Percentiles rank a stretch among this genome's conserved stretches.
Evolutionary conservation across 2,888 invertebrate species (phyloP).

Genomic region (Didymodactylos carnosus): DNA sequence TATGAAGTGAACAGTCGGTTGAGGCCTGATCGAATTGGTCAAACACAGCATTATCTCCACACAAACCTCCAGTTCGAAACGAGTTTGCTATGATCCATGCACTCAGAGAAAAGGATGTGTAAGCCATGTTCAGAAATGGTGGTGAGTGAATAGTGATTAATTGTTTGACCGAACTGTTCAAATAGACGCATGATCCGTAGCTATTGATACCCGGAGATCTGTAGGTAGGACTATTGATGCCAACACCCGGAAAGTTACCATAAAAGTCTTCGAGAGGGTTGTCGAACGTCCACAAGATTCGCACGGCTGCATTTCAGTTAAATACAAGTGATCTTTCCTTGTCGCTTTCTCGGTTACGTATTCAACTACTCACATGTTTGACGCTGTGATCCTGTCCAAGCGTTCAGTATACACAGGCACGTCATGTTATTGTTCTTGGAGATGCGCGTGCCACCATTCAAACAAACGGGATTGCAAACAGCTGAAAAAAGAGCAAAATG

Average conservation of each 20-base stretch:
- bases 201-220: neutral
- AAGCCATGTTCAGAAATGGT: neutral
- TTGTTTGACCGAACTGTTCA: neutral
- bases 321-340: neutral
- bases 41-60: neutral
- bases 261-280: neutral
- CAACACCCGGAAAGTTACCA: neutral
- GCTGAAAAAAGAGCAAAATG: neutral
- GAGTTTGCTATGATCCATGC: neutral
- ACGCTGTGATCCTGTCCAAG: neutral
- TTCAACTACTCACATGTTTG: neutral
- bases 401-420: neutral
- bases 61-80: neutral
- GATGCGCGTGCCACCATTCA: neutral
- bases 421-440: neutral
- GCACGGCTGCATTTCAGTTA: neutral
- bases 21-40: neutral
- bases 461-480: neutral
- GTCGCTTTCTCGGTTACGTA: neutral
- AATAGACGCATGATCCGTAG: neutral
- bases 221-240: neutral
- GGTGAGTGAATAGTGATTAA: neutral
- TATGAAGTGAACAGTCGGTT: neutral
- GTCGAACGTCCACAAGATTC: neutral
- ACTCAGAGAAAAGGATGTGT: neutral